Evolutionary conservation across 2,888 invertebrate genomes (phyloP).

Genomic region (Dexiosoma caninum): DNA sequence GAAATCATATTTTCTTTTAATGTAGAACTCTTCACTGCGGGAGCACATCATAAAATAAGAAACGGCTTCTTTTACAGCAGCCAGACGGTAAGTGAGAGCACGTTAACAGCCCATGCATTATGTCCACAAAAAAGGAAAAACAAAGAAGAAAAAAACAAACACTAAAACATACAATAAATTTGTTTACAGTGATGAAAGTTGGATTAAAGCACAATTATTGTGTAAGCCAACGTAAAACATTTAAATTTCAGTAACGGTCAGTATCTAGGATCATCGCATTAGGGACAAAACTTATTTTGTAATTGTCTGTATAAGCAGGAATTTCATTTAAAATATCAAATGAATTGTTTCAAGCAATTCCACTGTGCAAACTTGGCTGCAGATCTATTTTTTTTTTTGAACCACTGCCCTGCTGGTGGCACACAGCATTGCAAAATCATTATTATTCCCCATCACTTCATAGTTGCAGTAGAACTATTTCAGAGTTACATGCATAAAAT

Average conservation of each 20-base stretch:
- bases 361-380: constrained; percentile 10
- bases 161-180: constrained; percentile 11
- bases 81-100: constrained; percentile 62
- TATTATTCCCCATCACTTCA: constrained; percentile 19
- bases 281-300: no score
- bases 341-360: not conserved
- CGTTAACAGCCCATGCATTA: constrained; percentile 62
- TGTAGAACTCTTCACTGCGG: constrained; percentile 59
- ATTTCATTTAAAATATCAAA: not conserved
- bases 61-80: constrained; percentile 64
- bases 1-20: constrained; percentile 48
- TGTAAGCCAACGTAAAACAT: not conserved
- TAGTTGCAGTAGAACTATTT: not conserved
- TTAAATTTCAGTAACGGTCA: no score
- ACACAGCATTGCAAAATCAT: constrained; percentile 37
- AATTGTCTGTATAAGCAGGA: not conserved
- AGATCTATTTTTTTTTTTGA: constrained; percentile 33
- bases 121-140: constrained; percentile 37
- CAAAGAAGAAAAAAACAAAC: constrained; percentile 13
- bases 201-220: not conserved
- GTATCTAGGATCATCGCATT: not conserved
- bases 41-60: constrained; percentile 62
- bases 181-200: constrained; percentile 56
- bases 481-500: not conserved
- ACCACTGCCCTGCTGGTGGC: constrained; percentile 16